Evolutionary conservation across 2,888 invertebrate species (phyloP), one percentile per base, ranked within the genome.

Genomic region (Caenorhabditis zanzibari): DNA sequence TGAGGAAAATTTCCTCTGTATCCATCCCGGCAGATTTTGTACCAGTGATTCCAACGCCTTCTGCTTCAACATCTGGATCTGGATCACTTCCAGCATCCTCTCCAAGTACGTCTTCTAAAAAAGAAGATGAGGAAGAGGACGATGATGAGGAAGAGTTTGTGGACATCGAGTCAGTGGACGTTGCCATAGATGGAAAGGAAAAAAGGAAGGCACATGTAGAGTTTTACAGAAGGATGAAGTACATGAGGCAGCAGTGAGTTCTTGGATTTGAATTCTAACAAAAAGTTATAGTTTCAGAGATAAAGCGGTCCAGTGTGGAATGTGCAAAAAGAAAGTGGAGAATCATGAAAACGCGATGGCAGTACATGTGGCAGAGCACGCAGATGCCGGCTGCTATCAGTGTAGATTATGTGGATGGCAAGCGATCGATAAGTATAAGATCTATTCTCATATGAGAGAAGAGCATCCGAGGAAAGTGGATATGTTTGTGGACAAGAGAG

Each of bases 161-260:
- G 12, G 88, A 88, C 58, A 86, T 88, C 9, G 88, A 87, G 26
- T 81, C 82, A 0, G 81, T 86, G 35, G 86, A 86, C 66, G 77
- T 74, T 38, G 66, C 75, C 12, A 64, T 81, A 22, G 83, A 83
- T 58, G 79, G 82, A 16, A 88, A 83, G 44, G 83, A 86, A 38
- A 85, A 86, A 22, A 81, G 88, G 16, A 86, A 84, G 49, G 88
- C 86, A 5, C 88, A 89, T 61, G 88, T 88, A 41, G 88, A 87
- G 56, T 89, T 88, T 58, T 88, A 86, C 71, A 69, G 89, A 22
- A 84, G 88, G 64, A 81, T 88, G 83, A 89, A 89, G 77, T 63
- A 75, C 9, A 76, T 88, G 64, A 69, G 88, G n/a, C 86, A 86
- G 41, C 76, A 86, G 81, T 80, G 76, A 49, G 81, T 71, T 26